Conservation (phyloP, 2,888 invertebrate species). For the Drosophila merina region DNA sequence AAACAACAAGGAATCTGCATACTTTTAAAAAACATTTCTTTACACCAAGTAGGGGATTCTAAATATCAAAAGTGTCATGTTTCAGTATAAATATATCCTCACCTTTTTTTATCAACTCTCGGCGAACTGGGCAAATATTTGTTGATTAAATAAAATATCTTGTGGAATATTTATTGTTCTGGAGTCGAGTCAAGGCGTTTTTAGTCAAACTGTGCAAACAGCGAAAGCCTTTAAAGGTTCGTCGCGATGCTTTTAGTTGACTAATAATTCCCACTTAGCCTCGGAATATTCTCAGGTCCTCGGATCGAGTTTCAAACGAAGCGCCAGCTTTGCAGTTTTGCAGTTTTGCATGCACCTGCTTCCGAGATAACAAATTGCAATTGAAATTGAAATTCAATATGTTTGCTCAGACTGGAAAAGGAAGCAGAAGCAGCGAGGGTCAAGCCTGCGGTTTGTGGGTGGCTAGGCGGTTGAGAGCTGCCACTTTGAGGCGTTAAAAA, state of each 20-base stretch:
- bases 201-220: conserved; percentile 41
- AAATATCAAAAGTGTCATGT: conserved; percentile 4
- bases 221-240: conserved; percentile 23
- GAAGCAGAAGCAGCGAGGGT: conserved; percentile 65
- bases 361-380: conserved; percentile 63
- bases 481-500: conserved; percentile 1
- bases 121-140: conserved; percentile 50
- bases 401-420: conserved; percentile 51
- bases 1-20: background rate
- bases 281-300: conserved; percentile 30
- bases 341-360: conserved; percentile 59
- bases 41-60: too few species aligned
- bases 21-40: too few species aligned
- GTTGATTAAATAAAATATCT: conserved; percentile 27
- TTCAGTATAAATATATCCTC: conserved; percentile 11
- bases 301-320: conserved; percentile 40
- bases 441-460: conserved; percentile 55
- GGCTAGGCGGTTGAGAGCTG: background rate
- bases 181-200: conserved; percentile 9
- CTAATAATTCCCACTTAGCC: conserved; percentile 18
- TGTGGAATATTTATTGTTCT: conserved; percentile 52
- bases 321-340: conserved; percentile 26
- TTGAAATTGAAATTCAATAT: conserved; percentile 73
- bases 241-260: conserved; percentile 13
- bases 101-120: conserved; percentile 23